A percentile compares a stretch with the other conserved stretches of the same genome.
Conservation (phyloP, 2,113 vertebrate species). For the Crocuta crocuta region DNA sequence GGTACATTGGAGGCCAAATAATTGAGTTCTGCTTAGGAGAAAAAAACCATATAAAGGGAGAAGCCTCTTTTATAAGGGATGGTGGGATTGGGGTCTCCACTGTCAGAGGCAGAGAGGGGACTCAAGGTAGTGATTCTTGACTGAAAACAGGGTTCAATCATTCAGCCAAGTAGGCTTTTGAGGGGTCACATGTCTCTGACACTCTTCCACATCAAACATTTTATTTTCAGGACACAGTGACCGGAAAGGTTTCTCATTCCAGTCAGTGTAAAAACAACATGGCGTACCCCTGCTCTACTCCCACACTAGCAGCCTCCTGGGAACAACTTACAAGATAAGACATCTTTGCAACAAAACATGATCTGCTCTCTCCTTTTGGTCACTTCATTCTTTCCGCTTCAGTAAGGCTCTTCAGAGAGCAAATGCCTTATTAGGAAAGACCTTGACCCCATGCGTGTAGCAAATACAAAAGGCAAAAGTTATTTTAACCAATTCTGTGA, state of each 20-base stretch:
- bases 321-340: slow-evolving; percentile 52
- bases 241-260: slow-evolving; percentile 68
- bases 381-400: not conserved
- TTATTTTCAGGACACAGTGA: slow-evolving; percentile 76
- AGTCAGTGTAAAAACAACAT: slow-evolving; percentile 43
- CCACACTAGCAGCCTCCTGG: slow-evolving; percentile 48
- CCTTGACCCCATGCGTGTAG: not conserved
- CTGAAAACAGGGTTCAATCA: slow-evolving; percentile 31
- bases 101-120: not conserved
- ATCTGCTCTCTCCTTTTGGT: not conserved
- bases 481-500: not conserved
- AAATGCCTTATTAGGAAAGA: not conserved
- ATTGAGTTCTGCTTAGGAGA: not conserved
- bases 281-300: not conserved
- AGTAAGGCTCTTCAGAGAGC: not conserved
- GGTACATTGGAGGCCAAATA: slow-evolving; percentile 25
- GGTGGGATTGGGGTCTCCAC: not conserved
- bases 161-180: not conserved
- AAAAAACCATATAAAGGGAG: not conserved
- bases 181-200: slow-evolving; percentile 61
- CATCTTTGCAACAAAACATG: slow-evolving; percentile 4
- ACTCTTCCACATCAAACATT: slow-evolving; percentile 69
- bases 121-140: slow-evolving; percentile 56
- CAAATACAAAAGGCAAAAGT: slow-evolving; percentile 13
- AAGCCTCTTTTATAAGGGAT: not conserved